Conservation (phyloP, 1,140 invertebrate genomes). For the Chironomus striatipennis region DNA sequence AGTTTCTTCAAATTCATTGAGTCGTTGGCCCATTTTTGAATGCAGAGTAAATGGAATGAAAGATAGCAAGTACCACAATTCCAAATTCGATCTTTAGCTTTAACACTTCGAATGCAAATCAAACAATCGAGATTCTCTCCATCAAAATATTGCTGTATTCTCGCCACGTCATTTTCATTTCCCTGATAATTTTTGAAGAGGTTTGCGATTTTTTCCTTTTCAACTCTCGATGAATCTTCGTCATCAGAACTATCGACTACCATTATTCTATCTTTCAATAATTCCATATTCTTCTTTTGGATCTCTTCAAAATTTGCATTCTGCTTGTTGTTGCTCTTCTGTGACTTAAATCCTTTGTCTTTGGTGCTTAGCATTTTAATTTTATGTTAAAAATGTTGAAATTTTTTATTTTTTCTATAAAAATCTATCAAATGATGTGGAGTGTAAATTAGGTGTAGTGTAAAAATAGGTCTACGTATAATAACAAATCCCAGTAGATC, state of each 20-base stretch:
- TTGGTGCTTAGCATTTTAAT: background rate
- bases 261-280: background rate
- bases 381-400: background rate
- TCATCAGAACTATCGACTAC: background rate
- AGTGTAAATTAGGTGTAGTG: too few relatives aligned
- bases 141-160: constrained; percentile 14
- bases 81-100: constrained; percentile 59
- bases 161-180: background rate
- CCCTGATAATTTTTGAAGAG: background rate
- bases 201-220: background rate
- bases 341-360: background rate
- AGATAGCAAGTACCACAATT: constrained; percentile 69
- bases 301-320: constrained; percentile 14
- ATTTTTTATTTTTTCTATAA: background rate
- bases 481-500: too few relatives aligned
- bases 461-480: too few relatives aligned
- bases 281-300: background rate
- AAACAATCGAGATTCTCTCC: constrained; percentile 5
- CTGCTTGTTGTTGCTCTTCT: background rate
- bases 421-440: background rate
- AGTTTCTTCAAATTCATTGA: constrained; percentile 60
- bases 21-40: constrained; percentile 88
- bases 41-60: constrained; percentile 80
- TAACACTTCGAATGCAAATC: background rate
- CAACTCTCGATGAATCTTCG: background rate